phyloP scores from a whole-genome alignment of 2,113 vertebrate genomes.

The Taurulus bubalis region DNA sequence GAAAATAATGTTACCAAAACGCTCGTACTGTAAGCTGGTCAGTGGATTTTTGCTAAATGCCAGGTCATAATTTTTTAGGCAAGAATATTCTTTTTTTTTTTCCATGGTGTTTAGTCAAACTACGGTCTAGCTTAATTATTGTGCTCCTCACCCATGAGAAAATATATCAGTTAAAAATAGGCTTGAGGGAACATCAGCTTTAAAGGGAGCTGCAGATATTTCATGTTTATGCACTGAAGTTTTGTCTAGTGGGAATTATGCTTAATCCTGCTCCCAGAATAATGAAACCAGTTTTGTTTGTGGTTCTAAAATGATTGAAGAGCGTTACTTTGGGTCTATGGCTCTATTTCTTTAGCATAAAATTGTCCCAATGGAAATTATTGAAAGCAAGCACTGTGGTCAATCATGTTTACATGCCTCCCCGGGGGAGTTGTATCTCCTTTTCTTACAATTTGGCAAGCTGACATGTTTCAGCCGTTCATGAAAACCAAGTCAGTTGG shows the following conservation, averaged over 20 bases:
- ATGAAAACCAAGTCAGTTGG: neutral
- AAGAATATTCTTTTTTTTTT: neutral
- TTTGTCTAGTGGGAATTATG: neutral
- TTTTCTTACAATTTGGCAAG: neutral
- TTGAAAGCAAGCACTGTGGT: neutral
- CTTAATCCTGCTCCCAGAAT: neutral
- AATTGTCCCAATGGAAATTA: constrained; percentile 19
- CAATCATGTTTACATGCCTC: constrained; percentile 5
- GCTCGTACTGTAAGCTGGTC: too few relatives aligned
- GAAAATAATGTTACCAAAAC: too few relatives aligned
- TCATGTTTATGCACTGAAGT: neutral
- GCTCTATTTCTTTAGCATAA: neutral
- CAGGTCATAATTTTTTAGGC: neutral
- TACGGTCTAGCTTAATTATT: neutral
- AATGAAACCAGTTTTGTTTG: neutral
- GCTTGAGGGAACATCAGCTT: neutral
- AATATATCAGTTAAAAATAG: neutral
- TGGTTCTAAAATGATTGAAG: neutral
- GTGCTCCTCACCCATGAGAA: neutral
- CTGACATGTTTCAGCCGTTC: constrained; percentile 12
- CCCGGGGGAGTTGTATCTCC: neutral
- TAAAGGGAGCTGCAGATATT: neutral
- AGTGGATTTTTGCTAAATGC: neutral
- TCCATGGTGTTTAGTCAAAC: neutral
- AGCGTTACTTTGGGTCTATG: neutral